phyloP scores from a whole-genome alignment of 1,140 invertebrate genomes.

The Aphelinus certus region DNA sequence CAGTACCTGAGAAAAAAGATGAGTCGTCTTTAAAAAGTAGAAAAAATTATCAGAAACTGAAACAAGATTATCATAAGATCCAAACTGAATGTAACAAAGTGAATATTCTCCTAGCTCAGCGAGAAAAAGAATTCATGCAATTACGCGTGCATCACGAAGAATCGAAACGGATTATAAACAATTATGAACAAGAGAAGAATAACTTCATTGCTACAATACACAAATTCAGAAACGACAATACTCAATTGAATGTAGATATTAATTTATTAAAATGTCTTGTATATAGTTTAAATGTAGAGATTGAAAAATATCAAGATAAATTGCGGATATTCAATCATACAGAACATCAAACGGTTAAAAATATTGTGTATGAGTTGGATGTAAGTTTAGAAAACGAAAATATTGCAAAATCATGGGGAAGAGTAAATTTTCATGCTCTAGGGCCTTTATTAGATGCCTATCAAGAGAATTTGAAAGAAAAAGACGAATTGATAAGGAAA shows the following conservation, averaged over 20 bases:
- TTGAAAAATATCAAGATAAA: constrained; percentile 75
- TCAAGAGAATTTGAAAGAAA: constrained; percentile 73
- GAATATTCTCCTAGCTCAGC: constrained; percentile 43
- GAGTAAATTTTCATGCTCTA: constrained; percentile 68
- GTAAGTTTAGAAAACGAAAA: constrained; percentile 44
- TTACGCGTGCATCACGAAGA: constrained; percentile 50
- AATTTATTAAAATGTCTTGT: constrained; percentile 74
- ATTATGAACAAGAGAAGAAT: constrained; percentile 51
- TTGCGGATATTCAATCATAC: constrained; percentile 56
- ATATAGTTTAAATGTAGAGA: constrained; percentile 73
- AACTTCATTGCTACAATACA: constrained; percentile 48
- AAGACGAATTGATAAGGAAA: constrained; percentile 71
- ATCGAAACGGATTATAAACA: constrained; percentile 40
- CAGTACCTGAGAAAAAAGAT: constrained; percentile 45
- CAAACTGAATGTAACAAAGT: constrained; percentile 46
- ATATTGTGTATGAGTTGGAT: constrained; percentile 39
- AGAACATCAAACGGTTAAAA: constrained; percentile 18
- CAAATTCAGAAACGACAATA: constrained; percentile 63
- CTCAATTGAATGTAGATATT: constrained; percentile 69
- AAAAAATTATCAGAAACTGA: constrained; percentile 54
- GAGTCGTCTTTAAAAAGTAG: constrained; percentile 46
- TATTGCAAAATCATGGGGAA: constrained; percentile 63
- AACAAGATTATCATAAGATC: constrained; percentile 47
- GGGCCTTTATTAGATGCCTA: constrained; percentile 75
- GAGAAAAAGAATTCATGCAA: constrained; percentile 50